A percentile compares a stretch with the other conserved stretches of the same genome.
These are phyloP conservation scores for Pemphredon lugubris DNA, from an alignment of 2,888 invertebrate genomes.

Conservation along the genomic window DNA sequence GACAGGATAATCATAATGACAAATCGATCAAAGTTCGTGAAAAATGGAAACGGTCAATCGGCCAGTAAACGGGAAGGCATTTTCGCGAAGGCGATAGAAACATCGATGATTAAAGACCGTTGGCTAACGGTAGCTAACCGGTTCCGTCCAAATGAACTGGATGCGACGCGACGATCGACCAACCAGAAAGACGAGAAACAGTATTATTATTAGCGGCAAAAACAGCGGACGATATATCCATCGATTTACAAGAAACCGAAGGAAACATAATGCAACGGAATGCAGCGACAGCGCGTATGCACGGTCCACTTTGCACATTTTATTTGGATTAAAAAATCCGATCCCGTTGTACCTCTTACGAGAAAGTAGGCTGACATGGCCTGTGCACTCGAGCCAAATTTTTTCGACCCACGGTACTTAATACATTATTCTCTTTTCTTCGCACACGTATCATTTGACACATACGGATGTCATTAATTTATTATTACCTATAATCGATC, in stretches of 20 bases:
- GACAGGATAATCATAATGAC: too few species aligned
- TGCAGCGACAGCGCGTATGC: neutral
- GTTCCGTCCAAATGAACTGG: neutral
- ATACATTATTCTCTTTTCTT: too few species aligned
- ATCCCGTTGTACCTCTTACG: constrained; percentile 12
- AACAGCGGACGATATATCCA: constrained; percentile 8
- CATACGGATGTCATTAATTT: too few species aligned
- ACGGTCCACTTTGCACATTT: constrained; percentile 26
- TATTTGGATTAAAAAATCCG: constrained; percentile 18
- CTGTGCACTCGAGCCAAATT: too few species aligned
- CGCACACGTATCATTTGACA: too few species aligned
- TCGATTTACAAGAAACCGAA: constrained; percentile 13
- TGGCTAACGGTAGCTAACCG: constrained; percentile 33
- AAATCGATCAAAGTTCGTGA: too few species aligned
- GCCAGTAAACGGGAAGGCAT: neutral
- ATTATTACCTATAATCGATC: too few species aligned
- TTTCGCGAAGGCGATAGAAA: constrained; percentile 4
- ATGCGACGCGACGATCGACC: neutral
- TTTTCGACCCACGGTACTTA: too few species aligned
- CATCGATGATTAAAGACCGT: constrained; percentile 3
- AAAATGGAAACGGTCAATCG: neutral
- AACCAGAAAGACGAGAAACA: neutral
- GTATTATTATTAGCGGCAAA: constrained; percentile 6
- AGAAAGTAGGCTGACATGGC: constrained; percentile 33
- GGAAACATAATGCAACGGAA: constrained; percentile 23